Percentiles rank a stretch among this genome's conserved stretches.
These are phyloP conservation scores for Mythimna loreyi DNA, from an alignment of 2,888 invertebrate species.

Conservation along the genomic window DNA sequence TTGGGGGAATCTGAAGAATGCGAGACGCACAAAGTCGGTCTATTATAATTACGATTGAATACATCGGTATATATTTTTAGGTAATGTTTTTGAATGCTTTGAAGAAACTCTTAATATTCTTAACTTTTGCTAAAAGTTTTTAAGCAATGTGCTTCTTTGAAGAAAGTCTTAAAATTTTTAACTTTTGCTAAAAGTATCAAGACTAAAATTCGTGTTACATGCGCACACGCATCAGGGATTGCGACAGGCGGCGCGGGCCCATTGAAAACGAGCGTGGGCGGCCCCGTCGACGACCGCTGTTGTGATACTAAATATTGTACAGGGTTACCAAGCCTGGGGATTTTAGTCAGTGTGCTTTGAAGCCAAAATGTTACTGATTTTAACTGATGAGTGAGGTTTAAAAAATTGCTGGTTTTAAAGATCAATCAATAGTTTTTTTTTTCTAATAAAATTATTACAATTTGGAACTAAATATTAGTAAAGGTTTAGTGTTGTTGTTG, in stretches of 20 bases:
- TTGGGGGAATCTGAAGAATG: too few relatives aligned
- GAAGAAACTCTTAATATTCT: too few relatives aligned
- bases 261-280: conserved; percentile 72
- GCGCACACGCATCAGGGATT: conserved; percentile 65
- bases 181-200: conserved; percentile 66
- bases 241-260: conserved; percentile 67
- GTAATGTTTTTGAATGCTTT: too few relatives aligned
- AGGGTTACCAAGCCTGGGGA: conserved; percentile 60
- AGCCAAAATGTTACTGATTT: conserved; percentile 36
- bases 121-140: too few relatives aligned
- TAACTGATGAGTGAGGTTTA: neutral
- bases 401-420: conserved; percentile 1
- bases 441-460: too few relatives aligned
- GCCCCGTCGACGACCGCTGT: conserved; percentile 61
- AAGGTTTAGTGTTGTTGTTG: neutral
- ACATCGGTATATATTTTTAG: too few relatives aligned
- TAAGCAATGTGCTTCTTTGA: neutral
- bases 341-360: conserved; percentile 33
- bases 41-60: too few relatives aligned
- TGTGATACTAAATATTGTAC: conserved; percentile 66
- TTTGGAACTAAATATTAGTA: too few relatives aligned
- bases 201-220: conserved; percentile 28
- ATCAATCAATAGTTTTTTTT: neutral
- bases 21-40: too few relatives aligned
- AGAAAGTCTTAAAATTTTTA: neutral